Conservation (phyloP, 2,797 vertebrate genomes). For the Eulemur coronatus region DNA sequence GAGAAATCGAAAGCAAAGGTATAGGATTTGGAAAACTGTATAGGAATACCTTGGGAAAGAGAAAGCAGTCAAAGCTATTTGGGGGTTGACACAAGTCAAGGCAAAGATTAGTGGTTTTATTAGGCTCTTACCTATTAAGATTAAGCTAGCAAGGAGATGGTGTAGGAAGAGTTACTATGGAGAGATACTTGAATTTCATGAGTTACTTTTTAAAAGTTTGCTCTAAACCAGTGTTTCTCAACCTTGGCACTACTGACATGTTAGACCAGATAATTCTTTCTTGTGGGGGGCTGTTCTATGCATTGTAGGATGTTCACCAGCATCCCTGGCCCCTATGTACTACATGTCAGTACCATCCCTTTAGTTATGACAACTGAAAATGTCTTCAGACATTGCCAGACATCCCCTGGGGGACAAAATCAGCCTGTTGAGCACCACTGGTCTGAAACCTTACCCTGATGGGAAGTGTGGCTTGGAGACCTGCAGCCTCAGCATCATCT, state of each 20-base stretch:
- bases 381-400: not conserved
- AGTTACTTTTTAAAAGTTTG: not conserved
- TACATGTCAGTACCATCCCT: not conserved
- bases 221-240: not conserved
- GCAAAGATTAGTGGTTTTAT: not conserved
- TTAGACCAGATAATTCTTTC: not conserved
- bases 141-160: not conserved
- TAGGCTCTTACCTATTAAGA: not conserved
- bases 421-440: not conserved
- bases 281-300: not conserved
- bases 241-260: not conserved
- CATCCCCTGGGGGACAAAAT: not conserved
- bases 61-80: not conserved
- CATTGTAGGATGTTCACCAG: not conserved
- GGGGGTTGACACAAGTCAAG: not conserved
- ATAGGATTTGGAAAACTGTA: not conserved
- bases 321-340: not conserved
- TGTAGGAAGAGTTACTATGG: not conserved
- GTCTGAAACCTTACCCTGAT: not conserved
- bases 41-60: not conserved
- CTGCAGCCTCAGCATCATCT: not conserved
- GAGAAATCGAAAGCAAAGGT: not conserved
- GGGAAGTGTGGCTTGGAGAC: not conserved
- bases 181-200: not conserved
- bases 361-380: not conserved